A percentile compares a stretch with the other conserved stretches of the same genome.
Evolutionary conservation across 2,888 invertebrate genomes (phyloP).

Genomic region (Spisula solida): DNA sequence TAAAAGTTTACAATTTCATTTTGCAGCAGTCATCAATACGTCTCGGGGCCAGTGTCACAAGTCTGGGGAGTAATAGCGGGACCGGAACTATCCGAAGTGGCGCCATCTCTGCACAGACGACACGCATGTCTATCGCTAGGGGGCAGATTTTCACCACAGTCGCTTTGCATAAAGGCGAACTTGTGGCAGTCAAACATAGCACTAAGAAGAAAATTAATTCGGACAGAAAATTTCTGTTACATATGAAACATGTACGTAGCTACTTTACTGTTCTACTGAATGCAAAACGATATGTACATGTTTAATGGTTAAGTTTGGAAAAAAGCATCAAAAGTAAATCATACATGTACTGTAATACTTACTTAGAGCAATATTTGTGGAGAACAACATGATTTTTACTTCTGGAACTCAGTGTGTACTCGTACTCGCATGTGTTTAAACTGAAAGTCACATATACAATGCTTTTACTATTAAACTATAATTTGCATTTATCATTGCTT

Average conservation of each 20-base stretch:
- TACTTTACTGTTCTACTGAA: background rate
- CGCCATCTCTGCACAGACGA: slow-evolving; percentile 41
- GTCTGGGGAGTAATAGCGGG: slow-evolving; percentile 45
- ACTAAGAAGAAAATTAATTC: slow-evolving; percentile 76
- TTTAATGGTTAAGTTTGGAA: no score
- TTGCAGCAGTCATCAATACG: slow-evolving; percentile 46
- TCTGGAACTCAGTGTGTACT: no score
- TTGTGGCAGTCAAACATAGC: slow-evolving; percentile 81
- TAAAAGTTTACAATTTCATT: background rate
- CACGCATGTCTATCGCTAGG: slow-evolving; percentile 41
- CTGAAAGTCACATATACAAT: background rate
- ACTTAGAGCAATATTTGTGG: no score
- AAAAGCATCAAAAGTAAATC: no score
- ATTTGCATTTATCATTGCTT: no score
- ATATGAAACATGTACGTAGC: slow-evolving; percentile 80
- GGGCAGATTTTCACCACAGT: slow-evolving; percentile 73
- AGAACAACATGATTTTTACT: no score
- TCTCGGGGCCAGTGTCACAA: slow-evolving; percentile 44
- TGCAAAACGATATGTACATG: no score
- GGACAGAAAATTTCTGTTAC: slow-evolving; percentile 79
- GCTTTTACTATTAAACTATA: no score
- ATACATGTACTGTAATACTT: no score
- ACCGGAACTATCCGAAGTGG: slow-evolving; percentile 60
- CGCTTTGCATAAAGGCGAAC: slow-evolving; percentile 76
- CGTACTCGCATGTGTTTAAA: background rate